Conservation (phyloP, 2,113 vertebrate genomes). For the Probosciger aterrimus region DNA sequence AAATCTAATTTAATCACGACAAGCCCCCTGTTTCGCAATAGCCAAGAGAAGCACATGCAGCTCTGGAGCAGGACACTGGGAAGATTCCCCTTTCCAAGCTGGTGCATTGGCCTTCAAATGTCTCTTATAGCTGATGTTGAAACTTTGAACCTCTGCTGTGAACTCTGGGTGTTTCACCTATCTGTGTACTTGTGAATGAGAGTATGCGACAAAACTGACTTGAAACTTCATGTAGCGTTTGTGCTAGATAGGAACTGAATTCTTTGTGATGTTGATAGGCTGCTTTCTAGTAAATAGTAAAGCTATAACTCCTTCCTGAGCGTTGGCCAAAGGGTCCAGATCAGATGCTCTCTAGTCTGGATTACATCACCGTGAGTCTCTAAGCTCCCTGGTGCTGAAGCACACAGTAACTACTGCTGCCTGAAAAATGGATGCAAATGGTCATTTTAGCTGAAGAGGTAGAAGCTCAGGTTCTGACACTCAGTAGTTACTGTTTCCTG, state of each 20-base stretch:
- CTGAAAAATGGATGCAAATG: neutral
- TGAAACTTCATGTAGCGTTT: neutral
- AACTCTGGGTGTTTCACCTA: neutral
- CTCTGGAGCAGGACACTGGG: neutral
- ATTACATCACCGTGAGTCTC: accelerated
- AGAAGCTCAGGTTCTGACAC: neutral
- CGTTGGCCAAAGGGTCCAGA: neutral
- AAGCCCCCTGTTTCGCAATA: neutral
- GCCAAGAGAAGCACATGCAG: neutral
- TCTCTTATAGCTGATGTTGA: neutral
- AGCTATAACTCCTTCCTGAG: neutral
- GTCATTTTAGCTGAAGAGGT: neutral
- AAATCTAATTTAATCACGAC: neutral
- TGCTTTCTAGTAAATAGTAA: neutral
- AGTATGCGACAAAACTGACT: neutral
- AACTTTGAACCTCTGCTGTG: neutral
- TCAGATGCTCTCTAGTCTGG: neutral
- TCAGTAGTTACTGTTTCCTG: neutral
- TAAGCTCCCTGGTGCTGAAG: neutral
- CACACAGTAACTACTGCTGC: neutral
- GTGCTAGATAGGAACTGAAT: neutral
- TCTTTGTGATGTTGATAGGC: neutral
- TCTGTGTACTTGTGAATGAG: neutral
- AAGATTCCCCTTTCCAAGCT: neutral
- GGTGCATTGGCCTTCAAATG: accelerated